These are phyloP conservation scores for Synanthedon tipuliformis DNA, from an alignment of 2,888 invertebrate species.

Conservation along the genomic window DNA sequence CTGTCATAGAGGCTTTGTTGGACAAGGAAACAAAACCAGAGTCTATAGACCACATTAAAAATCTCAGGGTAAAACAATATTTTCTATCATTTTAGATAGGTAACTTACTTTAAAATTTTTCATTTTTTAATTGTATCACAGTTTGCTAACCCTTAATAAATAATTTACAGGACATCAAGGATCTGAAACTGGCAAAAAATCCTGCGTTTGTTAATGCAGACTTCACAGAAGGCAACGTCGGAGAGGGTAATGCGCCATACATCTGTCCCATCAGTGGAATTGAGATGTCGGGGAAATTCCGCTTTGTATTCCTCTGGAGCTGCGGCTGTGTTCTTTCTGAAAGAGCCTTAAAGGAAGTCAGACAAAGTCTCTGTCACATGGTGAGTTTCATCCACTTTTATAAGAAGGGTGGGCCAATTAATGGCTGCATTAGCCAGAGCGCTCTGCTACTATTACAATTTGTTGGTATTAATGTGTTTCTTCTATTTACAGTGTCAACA, in stretches of 20 bases:
- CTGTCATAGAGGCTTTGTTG: constrained; percentile 90
- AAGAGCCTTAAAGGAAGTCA: constrained; percentile 90
- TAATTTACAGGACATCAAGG: constrained; percentile 82
- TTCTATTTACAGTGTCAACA: constrained; percentile 76
- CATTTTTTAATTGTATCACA: background rate
- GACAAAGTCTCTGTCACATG: constrained; percentile 74
- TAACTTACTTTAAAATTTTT: constrained; percentile 24
- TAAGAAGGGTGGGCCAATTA: too few species aligned
- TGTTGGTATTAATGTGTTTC: background rate
- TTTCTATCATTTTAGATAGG: constrained; percentile 48
- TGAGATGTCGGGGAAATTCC: constrained; percentile 95
- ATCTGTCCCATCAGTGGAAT: constrained; percentile 95
- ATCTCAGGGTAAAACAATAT: constrained; percentile 73
- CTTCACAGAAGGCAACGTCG: constrained; percentile 82
- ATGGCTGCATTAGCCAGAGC: too few species aligned
- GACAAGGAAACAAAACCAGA: constrained; percentile 83
- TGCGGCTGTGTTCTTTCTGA: constrained; percentile 99
- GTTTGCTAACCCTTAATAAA: background rate
- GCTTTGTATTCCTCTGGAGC: constrained; percentile 86
- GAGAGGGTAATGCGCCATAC: constrained; percentile 82
- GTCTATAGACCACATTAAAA: constrained; percentile 80
- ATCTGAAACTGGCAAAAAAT: constrained; percentile 86
- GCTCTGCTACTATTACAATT: background rate
- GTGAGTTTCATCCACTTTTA: constrained; percentile 17
- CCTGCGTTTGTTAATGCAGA: constrained; percentile 80